These are phyloP conservation scores for Pampus argenteus DNA, from an alignment of 2,797 vertebrate species.

Conservation along the genomic window DNA sequence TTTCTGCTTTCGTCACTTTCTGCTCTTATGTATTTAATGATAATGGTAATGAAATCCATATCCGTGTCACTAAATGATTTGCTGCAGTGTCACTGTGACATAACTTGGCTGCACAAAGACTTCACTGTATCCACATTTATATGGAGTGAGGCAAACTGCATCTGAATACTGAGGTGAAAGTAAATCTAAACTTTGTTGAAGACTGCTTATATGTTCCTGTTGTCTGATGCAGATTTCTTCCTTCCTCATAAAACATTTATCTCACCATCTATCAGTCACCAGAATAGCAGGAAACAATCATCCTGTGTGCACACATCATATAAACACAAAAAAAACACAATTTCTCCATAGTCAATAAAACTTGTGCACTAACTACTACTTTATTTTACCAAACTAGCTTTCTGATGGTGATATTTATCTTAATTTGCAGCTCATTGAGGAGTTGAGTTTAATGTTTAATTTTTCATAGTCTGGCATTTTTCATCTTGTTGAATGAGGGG, in stretches of 20 bases:
- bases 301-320: background rate
- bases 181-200: background rate
- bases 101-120: background rate
- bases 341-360: background rate
- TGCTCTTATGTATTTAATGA: background rate
- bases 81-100: slow-evolving; percentile 6
- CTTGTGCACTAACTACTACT: too few species aligned
- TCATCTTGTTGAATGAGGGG: background rate
- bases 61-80: slow-evolving; percentile 20
- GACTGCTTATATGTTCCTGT: background rate
- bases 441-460: background rate
- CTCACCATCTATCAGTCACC: background rate
- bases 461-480: background rate
- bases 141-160: background rate
- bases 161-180: background rate
- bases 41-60: slow-evolving; percentile 1
- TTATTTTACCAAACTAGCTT: background rate
- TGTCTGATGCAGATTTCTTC: background rate
- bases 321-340: background rate
- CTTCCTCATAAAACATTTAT: slow-evolving; percentile 2
- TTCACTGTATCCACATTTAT: background rate
- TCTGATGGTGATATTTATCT: background rate
- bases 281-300: background rate
- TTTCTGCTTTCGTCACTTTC: background rate
- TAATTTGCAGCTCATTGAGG: too few species aligned